These are phyloP conservation scores for Trachops cirrhosus DNA, from an alignment of 2,797 vertebrate genomes.

Conservation along the genomic window DNA sequence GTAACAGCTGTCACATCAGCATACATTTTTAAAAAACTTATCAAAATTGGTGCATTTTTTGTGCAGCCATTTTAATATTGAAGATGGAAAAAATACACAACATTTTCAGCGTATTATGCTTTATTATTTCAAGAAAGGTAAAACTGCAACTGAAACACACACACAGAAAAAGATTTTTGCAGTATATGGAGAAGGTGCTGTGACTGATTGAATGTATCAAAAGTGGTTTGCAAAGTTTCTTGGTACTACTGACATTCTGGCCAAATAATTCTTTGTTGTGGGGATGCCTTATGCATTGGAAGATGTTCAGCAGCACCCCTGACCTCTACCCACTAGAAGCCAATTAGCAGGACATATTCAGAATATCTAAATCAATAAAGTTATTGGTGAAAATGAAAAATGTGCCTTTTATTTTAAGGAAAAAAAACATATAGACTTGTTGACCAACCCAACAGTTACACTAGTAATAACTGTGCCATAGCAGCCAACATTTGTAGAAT, in stretches of 20 bases:
- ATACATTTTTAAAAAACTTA: background rate
- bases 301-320: background rate
- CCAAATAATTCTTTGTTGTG: background rate
- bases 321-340: background rate
- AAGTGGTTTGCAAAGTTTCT: background rate
- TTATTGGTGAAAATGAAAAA: background rate
- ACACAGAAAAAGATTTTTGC: background rate
- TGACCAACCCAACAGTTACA: background rate
- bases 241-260: background rate
- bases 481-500: background rate
- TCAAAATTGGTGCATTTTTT: background rate
- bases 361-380: background rate
- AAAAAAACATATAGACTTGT: too few species aligned
- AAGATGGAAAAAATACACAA: background rate
- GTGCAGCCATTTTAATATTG: background rate
- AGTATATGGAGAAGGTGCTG: background rate
- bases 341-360: background rate
- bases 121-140: background rate
- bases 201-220: background rate
- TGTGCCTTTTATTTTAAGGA: background rate
- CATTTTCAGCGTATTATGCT: background rate
- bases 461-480: background rate
- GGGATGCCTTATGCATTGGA: background rate
- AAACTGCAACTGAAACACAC: background rate
- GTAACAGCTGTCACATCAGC: background rate